Conservation (phyloP, 2,113 vertebrate genomes). For the Platysteira castanea region DNA sequence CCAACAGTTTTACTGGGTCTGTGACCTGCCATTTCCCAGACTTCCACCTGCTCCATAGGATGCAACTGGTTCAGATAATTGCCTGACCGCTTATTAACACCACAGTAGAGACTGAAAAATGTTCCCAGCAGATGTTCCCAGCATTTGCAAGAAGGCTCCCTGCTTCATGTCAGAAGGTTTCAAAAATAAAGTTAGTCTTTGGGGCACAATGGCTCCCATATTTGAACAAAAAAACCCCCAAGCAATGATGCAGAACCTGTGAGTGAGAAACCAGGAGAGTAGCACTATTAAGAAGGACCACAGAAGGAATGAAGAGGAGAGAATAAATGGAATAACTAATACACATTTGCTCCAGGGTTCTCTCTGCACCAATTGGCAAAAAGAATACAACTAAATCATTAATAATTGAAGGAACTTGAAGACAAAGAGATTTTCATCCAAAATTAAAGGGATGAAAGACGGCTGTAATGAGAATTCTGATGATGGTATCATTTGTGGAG, state of each 20-base stretch:
- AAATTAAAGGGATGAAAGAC: neutral
- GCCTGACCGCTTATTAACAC: neutral
- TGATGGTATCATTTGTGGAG: neutral
- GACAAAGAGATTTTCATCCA: conserved; percentile 51
- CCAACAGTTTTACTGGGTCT: neutral
- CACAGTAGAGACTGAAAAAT: neutral
- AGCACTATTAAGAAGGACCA: neutral
- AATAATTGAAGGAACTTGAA: conserved; percentile 42
- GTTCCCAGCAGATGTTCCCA: neutral
- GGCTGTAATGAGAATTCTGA: neutral
- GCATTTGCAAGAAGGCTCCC: neutral
- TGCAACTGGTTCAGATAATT: neutral
- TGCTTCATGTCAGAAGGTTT: neutral
- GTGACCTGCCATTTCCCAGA: neutral
- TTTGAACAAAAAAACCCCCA: neutral
- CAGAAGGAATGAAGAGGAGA: neutral
- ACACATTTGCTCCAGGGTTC: neutral
- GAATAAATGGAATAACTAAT: conserved; percentile 30
- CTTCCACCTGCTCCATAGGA: neutral
- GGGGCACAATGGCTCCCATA: neutral
- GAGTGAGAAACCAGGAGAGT: neutral
- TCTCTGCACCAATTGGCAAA: conserved; percentile 40
- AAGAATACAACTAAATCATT: conserved; percentile 36
- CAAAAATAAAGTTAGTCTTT: neutral
- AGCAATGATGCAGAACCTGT: neutral